phyloP scores from a whole-genome alignment of 1,140 invertebrate species.

The Pogonus chalceus region DNA sequence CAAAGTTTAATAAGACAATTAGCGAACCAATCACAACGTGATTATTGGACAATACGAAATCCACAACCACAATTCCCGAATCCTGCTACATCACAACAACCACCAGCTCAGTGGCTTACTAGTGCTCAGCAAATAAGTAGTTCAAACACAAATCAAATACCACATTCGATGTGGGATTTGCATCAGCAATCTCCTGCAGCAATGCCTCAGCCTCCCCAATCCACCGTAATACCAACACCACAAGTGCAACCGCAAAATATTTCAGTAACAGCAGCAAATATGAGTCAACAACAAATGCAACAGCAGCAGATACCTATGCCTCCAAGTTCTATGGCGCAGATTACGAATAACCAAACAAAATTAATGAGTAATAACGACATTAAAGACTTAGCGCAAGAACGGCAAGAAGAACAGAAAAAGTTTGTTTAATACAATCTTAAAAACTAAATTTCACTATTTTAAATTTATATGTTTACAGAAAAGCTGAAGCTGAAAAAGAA shows the following conservation, averaged over 20 bases:
- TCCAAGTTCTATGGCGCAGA: conserved; percentile 3
- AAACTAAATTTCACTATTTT: conserved; percentile 10
- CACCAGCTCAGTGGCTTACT: neutral
- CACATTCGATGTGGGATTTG: neutral
- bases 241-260: neutral
- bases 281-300: conserved; percentile 10
- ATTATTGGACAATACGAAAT: neutral
- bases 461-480: conserved; percentile 12
- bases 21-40: conserved; percentile 22
- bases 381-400: conserved; percentile 25
- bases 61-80: neutral
- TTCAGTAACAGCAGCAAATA: conserved; percentile 6
- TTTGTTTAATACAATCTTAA: conserved; percentile 8
- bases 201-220: neutral
- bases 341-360: conserved; percentile 26
- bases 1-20: conserved; percentile 42
- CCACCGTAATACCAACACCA: too few relatives aligned
- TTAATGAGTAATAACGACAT: conserved; percentile 33
- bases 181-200: neutral
- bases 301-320: conserved; percentile 1
- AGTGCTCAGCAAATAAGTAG: neutral
- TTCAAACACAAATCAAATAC: neutral
- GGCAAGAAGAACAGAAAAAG: conserved; percentile 16
- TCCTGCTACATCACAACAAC: too few relatives aligned
- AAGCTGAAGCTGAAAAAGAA: conserved; percentile 13